Evolutionary conservation across 2,797 vertebrate genomes (phyloP).

Genomic region (Lepilemur ruficaudatus): DNA sequence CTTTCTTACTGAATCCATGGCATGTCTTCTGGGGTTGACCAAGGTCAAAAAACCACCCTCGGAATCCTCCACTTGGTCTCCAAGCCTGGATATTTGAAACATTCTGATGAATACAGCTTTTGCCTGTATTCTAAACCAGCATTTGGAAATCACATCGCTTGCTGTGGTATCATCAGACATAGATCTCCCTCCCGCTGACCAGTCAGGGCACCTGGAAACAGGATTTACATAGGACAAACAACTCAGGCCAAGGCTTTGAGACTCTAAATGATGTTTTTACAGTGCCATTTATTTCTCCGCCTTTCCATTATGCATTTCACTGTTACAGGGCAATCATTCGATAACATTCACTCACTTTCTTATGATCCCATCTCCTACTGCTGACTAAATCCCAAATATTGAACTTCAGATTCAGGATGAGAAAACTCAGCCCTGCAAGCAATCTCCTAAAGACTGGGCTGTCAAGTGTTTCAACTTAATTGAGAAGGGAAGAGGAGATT

Average conservation of each 20-base stretch:
- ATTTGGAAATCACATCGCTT: background rate
- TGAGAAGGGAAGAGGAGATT: background rate
- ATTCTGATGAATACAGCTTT: background rate
- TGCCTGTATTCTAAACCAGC: background rate
- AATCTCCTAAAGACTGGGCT: background rate
- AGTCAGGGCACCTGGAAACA: background rate
- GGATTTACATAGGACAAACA: background rate
- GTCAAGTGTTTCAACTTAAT: background rate
- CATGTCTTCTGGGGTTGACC: background rate
- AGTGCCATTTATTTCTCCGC: background rate
- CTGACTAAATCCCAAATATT: background rate
- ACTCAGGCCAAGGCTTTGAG: background rate
- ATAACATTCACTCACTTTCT: background rate
- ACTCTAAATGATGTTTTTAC: background rate
- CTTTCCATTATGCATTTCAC: background rate
- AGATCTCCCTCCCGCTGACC: background rate
- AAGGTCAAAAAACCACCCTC: background rate
- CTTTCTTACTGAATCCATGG: background rate
- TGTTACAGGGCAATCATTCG: background rate
- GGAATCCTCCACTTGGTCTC: background rate
- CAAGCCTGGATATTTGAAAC: background rate
- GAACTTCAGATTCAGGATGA: background rate
- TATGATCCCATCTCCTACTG: background rate
- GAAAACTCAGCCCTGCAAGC: background rate
- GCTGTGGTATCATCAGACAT: background rate